Conservation (phyloP, 2,113 vertebrate species). For the Melanostigma gelatinosum region DNA sequence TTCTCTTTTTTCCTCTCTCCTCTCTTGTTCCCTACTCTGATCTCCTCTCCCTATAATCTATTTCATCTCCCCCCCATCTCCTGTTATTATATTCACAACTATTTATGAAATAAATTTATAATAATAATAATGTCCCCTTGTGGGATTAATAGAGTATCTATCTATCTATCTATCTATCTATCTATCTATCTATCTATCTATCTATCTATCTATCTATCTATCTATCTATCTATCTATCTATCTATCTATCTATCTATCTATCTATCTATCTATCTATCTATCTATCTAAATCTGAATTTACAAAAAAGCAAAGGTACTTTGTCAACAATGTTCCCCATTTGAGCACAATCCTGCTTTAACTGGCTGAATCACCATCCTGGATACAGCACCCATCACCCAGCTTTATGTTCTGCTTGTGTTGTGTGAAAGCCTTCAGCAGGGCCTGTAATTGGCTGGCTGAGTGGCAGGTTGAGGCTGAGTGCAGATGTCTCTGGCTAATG, state of each 20-base stretch:
- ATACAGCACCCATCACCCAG: not conserved
- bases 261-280: too few species aligned
- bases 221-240: too few species aligned
- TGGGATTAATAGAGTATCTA: too few species aligned
- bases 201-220: too few species aligned
- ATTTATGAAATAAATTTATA: not conserved
- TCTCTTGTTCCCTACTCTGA: too few species aligned
- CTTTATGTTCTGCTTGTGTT: slow-evolving; percentile 1
- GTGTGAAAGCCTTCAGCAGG: not conserved
- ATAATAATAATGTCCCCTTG: too few species aligned
- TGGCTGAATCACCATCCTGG: not conserved
- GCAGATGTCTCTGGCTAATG: slow-evolving; percentile 70
- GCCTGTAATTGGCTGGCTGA: slow-evolving; percentile 36
- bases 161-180: too few species aligned
- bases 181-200: too few species aligned
- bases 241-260: too few species aligned
- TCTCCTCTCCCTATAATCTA: too few species aligned
- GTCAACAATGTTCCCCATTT: not conserved
- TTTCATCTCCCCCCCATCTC: not conserved
- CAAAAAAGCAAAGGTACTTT: not conserved
- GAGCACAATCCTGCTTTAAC: not conserved
- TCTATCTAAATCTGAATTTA: not conserved
- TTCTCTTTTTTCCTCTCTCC: not conserved
- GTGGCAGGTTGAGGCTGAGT: slow-evolving; percentile 25
- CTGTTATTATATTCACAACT: not conserved